These are phyloP conservation scores for Orchestia grillus DNA, from an alignment of 1,140 invertebrate species.

Conservation along the genomic window DNA sequence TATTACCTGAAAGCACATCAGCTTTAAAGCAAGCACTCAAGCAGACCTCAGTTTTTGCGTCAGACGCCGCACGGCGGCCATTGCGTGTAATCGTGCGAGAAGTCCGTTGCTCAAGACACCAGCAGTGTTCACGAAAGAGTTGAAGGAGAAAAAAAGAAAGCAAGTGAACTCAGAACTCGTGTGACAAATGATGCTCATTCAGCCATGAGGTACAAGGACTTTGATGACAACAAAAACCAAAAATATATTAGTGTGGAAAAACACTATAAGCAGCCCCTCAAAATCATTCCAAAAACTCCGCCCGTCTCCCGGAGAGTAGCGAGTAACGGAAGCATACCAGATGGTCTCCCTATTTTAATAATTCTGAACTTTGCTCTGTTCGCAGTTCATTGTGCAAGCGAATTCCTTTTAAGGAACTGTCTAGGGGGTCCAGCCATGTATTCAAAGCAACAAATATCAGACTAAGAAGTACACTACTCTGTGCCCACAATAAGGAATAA, in stretches of 20 bases:
- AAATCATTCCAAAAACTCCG: neutral
- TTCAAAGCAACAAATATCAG: no score
- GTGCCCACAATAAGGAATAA: no score
- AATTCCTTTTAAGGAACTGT: no score
- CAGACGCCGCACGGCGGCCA: no score
- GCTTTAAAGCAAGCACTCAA: neutral
- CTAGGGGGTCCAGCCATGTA: no score
- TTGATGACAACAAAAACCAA: neutral
- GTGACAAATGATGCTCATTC: neutral
- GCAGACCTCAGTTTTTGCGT: neutral
- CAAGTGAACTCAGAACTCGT: neutral
- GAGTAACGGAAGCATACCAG: neutral
- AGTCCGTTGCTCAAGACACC: neutral
- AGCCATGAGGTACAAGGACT: neutral
- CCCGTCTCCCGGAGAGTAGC: neutral
- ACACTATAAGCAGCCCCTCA: neutral
- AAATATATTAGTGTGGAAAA: neutral
- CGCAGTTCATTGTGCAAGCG: no score
- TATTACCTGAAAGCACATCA: neutral
- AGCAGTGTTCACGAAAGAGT: neutral
- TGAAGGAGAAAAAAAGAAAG: neutral
- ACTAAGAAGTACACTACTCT: no score
- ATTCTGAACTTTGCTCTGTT: neutral
- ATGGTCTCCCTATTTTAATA: neutral
- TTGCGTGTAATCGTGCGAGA: neutral